phyloP scores from a whole-genome alignment of 2,113 vertebrate genomes.

The Lathamus discolor region DNA sequence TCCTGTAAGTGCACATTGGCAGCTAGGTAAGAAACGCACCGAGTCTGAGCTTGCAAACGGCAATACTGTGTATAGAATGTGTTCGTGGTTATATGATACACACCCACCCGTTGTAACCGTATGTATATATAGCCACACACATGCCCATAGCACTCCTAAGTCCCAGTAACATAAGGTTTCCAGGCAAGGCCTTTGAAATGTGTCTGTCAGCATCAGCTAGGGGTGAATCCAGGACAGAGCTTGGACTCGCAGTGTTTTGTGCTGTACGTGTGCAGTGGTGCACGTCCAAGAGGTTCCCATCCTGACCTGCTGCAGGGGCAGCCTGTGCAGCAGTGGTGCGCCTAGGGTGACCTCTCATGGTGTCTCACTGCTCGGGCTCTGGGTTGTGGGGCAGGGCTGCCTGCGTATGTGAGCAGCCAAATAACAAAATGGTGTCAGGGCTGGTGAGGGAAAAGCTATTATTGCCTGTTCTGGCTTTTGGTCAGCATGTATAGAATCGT shows the following conservation, averaged over 20 bases:
- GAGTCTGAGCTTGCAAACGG: not conserved
- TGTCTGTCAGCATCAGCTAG: not conserved
- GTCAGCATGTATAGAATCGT: not conserved
- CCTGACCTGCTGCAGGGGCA: not conserved
- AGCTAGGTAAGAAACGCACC: accelerated
- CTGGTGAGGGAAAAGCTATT: not conserved
- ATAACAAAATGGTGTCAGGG: not conserved
- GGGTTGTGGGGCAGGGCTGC: not conserved
- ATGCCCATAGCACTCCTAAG: not conserved
- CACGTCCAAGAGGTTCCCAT: not conserved
- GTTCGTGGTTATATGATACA: accelerated
- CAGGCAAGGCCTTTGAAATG: not conserved
- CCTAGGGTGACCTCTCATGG: accelerated
- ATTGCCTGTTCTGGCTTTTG: accelerated
- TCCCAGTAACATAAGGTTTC: accelerated
- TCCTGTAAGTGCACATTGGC: accelerated
- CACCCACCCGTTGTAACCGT: no score
- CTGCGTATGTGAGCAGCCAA: accelerated
- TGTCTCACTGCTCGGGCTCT: accelerated
- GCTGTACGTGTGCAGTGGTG: not conserved
- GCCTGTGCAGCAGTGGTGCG: accelerated
- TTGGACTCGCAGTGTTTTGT: not conserved
- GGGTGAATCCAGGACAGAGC: not conserved
- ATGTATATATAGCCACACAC: accelerated
- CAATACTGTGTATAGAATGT: accelerated